Base-by-base conservation (phyloP, 2,797 vertebrate genomes). In the Schizothorax lantsangensis region DNA sequence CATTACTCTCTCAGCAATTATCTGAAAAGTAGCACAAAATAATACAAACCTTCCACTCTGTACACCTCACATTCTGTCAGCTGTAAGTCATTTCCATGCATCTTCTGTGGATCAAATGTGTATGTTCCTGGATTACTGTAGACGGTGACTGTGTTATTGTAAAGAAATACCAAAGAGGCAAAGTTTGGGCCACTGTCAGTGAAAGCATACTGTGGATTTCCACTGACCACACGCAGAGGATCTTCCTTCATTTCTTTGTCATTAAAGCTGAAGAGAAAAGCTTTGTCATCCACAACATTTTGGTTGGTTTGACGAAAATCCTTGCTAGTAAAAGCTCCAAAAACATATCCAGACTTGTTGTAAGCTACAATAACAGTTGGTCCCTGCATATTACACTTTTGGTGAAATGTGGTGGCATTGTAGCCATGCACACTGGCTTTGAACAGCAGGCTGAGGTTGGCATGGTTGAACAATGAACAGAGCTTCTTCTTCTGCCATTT, bases 251-350 rank as follows among this genome's bases (percentile, higher is more conserved):
- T 6, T 8, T 78, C 52, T 49, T 6, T 38, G 4, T 57, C 9
- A 1, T 17, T 36, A 80, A 94, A 88, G 66, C 93, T 93, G 74
- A 93, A 95, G 36, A 95, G 92, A 88, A 95, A 95, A 10, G 94
- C 92, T 30, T 87, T 54, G 0, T 86, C 62, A 11, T 95, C 94
- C 0, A 0, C 1, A 40, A 93, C 5, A 0, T 14, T 2, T 1
- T 23, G 0, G 10, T 0, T 1, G 0, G 10, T 71, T 71, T 71
- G 68, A 43, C 38, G 43, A 10, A 2, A 43, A 43, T 43, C 43
- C 9, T 91, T 89, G 19, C 91, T 89, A 38, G 91, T 94, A 89
- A 93, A 95, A 0, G 89, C 94, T 43, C 95, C 95, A 14, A 92
- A 93, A 73, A 95, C 72, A 9, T 91, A 91, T 2, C 93, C 92